Conservation (phyloP, 2,797 vertebrate genomes). For the Ispidina picta region DNA sequence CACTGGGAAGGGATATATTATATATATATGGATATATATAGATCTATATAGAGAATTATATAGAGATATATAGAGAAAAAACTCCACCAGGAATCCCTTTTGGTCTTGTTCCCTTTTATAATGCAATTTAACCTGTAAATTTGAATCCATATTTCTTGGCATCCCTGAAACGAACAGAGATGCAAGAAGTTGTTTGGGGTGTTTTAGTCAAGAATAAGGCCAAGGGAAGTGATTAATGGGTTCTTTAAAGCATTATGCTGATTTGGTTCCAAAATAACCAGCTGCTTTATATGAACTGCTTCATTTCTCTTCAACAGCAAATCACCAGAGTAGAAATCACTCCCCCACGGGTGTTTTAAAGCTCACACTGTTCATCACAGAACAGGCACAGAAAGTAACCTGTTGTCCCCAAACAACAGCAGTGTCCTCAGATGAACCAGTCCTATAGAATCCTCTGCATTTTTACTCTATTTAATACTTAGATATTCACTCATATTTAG, state of each 20-base stretch:
- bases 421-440: slow-evolving; percentile 26
- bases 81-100: background rate
- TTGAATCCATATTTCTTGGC: background rate
- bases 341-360: slow-evolving; percentile 10
- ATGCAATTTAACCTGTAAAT: background rate
- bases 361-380: slow-evolving; percentile 2
- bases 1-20: background rate
- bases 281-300: slow-evolving; percentile 48
- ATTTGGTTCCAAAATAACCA: slow-evolving; percentile 56
- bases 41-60: no score
- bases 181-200: background rate
- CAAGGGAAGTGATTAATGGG: slow-evolving; percentile 33
- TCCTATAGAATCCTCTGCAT: background rate
- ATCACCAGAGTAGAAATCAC: slow-evolving; percentile 32
- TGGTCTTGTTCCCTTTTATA: background rate
- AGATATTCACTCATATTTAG: no score
- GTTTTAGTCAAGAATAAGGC: slow-evolving; percentile 15
- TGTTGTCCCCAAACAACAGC: no score
- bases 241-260: slow-evolving; percentile 28
- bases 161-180: background rate
- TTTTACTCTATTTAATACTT: background rate
- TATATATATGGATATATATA: background rate
- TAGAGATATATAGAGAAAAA: background rate
- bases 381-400: background rate
- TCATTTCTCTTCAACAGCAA: slow-evolving; percentile 41